phyloP scores from a whole-genome alignment of 2,888 invertebrate species.

The Eurois occulta region DNA sequence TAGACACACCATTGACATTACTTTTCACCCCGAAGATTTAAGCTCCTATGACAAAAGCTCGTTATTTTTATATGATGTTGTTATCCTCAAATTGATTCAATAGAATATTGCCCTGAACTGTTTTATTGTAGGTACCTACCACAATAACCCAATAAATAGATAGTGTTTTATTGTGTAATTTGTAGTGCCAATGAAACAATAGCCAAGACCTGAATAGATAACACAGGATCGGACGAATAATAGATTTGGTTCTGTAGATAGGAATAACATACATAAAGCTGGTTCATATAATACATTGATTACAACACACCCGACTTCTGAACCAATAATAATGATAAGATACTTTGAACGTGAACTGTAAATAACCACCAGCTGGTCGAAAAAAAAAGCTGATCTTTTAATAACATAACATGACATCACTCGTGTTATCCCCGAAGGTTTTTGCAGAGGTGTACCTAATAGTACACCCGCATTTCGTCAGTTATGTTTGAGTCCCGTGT shows the following conservation, averaged over 20 bases:
- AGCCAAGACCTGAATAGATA: constrained; percentile 37
- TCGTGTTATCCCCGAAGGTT: not conserved
- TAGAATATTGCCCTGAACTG: not conserved
- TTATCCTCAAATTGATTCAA: constrained; percentile 19
- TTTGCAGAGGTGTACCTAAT: not conserved
- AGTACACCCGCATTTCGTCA: not conserved
- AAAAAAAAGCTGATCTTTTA: not conserved
- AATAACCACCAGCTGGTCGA: not conserved
- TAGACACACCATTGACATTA: not conserved
- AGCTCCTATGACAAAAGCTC: constrained; percentile 15
- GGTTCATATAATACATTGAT: not conserved
- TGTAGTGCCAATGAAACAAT: constrained; percentile 29
- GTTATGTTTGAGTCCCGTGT: not conserved
- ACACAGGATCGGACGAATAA: not conserved
- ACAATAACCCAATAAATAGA: not conserved
- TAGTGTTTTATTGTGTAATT: constrained; percentile 8
- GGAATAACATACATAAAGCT: not conserved
- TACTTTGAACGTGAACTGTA: not conserved
- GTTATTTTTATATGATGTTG: constrained; percentile 16
- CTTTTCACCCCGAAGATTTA: not conserved
- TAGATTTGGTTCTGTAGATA: constrained; percentile 6
- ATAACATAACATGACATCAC: not conserved
- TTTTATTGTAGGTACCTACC: not conserved
- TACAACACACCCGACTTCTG: not conserved
- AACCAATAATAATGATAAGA: not conserved